These are phyloP conservation scores for Sycophaga agraensis DNA, from an alignment of 1,140 invertebrate genomes.

Conservation along the genomic window DNA sequence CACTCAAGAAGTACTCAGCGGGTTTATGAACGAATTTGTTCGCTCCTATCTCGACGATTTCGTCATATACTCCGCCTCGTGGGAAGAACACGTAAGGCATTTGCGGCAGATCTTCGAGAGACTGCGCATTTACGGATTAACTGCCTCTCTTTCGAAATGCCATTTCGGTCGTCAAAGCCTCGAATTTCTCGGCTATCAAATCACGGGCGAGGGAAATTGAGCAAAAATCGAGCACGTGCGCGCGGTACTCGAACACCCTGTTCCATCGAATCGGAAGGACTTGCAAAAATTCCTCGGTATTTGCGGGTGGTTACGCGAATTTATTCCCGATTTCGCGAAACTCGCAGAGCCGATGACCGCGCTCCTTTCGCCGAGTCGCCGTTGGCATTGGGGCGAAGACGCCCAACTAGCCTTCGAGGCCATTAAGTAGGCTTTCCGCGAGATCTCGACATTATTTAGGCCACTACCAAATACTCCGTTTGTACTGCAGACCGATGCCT, in stretches of 20 bases:
- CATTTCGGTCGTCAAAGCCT: not conserved
- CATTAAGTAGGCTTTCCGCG: not conserved
- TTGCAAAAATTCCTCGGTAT: slow-evolving; percentile 23
- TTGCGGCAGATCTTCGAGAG: slow-evolving; percentile 3
- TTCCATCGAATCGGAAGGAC: not conserved
- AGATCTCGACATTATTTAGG: slow-evolving; percentile 12
- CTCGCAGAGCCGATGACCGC: slow-evolving; percentile 7
- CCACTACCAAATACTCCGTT: slow-evolving; percentile 8
- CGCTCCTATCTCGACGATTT: slow-evolving; percentile 4
- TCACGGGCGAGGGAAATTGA: slow-evolving; percentile 3
- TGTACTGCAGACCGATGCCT: slow-evolving; percentile 31
- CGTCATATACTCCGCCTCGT: not conserved
- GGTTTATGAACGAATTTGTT: not conserved
- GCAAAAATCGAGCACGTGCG: not conserved
- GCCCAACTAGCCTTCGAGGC: slow-evolving; percentile 6
- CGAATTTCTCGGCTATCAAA: not conserved
- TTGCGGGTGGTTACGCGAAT: slow-evolving; percentile 32
- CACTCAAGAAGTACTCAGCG: not conserved
- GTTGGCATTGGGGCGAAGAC: slow-evolving; percentile 5
- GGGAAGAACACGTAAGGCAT: slow-evolving; percentile 13
- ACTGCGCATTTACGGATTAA: not conserved
- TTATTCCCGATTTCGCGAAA: slow-evolving; percentile 9
- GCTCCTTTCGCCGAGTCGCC: not conserved
- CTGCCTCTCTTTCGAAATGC: not conserved
- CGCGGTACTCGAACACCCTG: not conserved